Base-by-base conservation (phyloP, 2,113 vertebrate species). In the Myiozetetes cayanensis region DNA sequence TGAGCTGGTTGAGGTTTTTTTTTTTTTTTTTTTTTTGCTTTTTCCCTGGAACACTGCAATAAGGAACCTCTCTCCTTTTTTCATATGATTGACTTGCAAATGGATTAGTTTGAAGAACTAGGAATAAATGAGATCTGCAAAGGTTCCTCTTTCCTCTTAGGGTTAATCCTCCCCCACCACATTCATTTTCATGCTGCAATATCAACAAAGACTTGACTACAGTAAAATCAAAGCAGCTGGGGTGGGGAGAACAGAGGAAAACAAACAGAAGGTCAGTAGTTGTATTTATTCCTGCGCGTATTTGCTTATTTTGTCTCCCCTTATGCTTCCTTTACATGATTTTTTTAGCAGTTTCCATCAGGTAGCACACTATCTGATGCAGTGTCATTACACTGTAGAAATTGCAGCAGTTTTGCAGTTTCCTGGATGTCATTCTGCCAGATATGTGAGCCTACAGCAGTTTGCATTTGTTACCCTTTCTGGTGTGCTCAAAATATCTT, bases 381-480 rank as follows among this genome's bases (percentile, higher is more conserved):
- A 76, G 59, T 89, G 86, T 75, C 86, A 94, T 95, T 92, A 85
- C 91, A 55, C 19, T 65, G 83, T 65, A 58, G 86, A 81, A 95
- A 94, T 47, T 81, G 86, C 72, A 90, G 92, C 52, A 50, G 65
- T 95, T 96, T 86, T 84, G 75, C 92, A 56, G 85, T 81, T 90
- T 92, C 92, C 93, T 94, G 73, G 88, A 92, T 93, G 92, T 93
- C 94, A 90, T 86, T 68, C 79, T 93, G 83, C 82, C 80, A 95
- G 88, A 87, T 75, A 90, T 68, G 86, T 62, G 86, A 96, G 88
- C 83, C 92, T 93, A 95, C 76, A 96, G 92, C 90, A 93, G 86
- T 97, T 94, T 96, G 90, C 88, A 92, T 96, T 96, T 96, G 90
- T 96, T 96, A 93, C 80, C 80, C 79, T 92, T 97, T 97, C 93